phyloP scores from a whole-genome alignment of 2,113 vertebrate species.

The Platichthys flesus region DNA sequence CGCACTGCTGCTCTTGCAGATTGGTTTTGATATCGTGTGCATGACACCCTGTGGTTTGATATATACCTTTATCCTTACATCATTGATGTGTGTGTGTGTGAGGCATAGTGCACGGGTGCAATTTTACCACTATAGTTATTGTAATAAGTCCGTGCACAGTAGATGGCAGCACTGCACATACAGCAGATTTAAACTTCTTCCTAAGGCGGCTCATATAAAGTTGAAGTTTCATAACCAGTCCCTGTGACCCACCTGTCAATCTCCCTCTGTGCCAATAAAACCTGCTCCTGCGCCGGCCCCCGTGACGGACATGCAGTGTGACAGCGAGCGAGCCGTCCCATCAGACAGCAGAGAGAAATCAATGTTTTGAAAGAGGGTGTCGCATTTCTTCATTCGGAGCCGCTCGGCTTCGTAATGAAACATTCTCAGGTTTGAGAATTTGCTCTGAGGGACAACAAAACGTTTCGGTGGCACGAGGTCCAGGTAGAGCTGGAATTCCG shows the following conservation, averaged over 20 bases:
- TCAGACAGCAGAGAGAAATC: slow-evolving; percentile 30
- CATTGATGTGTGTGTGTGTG: neutral
- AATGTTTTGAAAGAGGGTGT: slow-evolving; percentile 39
- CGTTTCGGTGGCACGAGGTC: neutral
- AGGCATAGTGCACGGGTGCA: neutral
- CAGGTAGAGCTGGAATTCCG: neutral
- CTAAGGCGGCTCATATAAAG: neutral
- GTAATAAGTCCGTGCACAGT: neutral
- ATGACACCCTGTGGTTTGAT: neutral
- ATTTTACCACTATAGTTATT: neutral
- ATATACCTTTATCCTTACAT: neutral
- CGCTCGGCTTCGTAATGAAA: neutral
- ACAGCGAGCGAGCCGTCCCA: slow-evolving; percentile 37
- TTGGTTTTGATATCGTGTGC: slow-evolving; percentile 17
- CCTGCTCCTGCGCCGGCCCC: slow-evolving; percentile 11
- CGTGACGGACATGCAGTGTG: slow-evolving; percentile 44
- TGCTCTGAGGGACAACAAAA: no score
- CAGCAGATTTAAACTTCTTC: neutral
- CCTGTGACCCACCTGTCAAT: slow-evolving; percentile 31
- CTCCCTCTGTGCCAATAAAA: slow-evolving; percentile 3
- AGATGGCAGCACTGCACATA: slow-evolving; percentile 15
- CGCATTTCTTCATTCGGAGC: slow-evolving; percentile 17
- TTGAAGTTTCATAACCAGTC: slow-evolving; percentile 11
- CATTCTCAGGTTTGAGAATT: neutral
- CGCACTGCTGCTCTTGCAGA: slow-evolving; percentile 10